Evolutionary conservation across 2,888 invertebrate species (phyloP), one percentile per base, ranked within the genome.

Genomic region (Andrena haemorrhoa): DNA sequence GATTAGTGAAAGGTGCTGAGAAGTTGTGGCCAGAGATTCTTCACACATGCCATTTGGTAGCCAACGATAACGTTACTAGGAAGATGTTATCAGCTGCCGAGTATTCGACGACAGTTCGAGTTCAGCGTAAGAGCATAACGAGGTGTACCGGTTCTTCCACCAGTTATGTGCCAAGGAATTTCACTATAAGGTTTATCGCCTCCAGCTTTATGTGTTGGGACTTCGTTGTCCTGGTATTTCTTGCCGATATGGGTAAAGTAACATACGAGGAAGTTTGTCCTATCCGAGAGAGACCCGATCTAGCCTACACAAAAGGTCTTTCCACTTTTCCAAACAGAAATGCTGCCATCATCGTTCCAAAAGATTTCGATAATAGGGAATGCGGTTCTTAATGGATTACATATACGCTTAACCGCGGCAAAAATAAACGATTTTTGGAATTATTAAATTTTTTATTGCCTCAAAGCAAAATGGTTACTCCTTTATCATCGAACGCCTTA

Each of bases 161-260:
- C 79, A 41, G 73, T 79, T 79, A 81, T 73, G 66, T 58, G 80
- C 80, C 68, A 64, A 79, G 80, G 80, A 70, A 80, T 80, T 76
- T 76, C 66, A 71, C 73, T 84, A 76, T 81, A 79, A 73, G 73
- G 56, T 79, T 79, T 79, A 81, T 79, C 64, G 79, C 80, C 79
- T 26, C 20, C 23, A 64, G 80, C 31, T 73, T 73, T 58, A 79
- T 60, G 72, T 35, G 64, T 64, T 63, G 64, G 31, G 78, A 72
- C 71, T 66, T 72, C 71, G 61, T 33, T 69, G 80, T 73, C 58
- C 73, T 66, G 73, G 72, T 79, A 80, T 80, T 80, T 69, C 73
- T 78, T 47, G 65, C 58, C 60, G 70, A 79, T 79, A 79, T 58
- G 51, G 65, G 64, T 60, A 65, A 65, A 79, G 76, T 61, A 79